phyloP scores from a whole-genome alignment of 2,797 vertebrate species.

The Coreius guichenoti region DNA sequence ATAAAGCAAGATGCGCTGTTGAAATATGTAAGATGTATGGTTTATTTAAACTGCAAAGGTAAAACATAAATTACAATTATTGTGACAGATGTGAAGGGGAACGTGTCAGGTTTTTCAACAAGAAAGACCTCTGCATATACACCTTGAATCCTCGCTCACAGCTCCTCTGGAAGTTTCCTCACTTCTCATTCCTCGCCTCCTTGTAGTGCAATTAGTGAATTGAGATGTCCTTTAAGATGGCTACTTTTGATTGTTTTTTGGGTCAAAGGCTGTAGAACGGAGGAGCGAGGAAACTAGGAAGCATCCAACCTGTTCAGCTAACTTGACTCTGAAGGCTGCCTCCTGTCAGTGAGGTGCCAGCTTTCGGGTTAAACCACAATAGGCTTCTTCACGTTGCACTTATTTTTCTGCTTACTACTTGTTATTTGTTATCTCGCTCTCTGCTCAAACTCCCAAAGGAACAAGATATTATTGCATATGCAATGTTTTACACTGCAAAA shows the following conservation, averaged over 20 bases:
- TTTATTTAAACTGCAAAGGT: too few relatives aligned
- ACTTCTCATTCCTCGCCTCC: too few relatives aligned
- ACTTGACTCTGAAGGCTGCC: constrained; percentile 5
- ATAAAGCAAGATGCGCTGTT: too few relatives aligned
- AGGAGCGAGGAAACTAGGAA: not conserved
- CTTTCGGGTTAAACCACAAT: constrained; percentile 69
- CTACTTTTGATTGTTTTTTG: not conserved
- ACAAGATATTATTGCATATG: constrained; percentile 20
- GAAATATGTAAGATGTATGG: too few relatives aligned
- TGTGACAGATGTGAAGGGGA: too few relatives aligned
- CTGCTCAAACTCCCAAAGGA: constrained; percentile 21
- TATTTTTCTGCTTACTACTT: constrained; percentile 30
- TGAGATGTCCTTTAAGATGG: not conserved
- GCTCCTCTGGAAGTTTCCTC: too few relatives aligned
- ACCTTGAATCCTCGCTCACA: too few relatives aligned
- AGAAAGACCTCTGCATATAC: too few relatives aligned
- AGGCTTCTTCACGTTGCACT: constrained; percentile 70
- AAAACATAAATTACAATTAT: too few relatives aligned
- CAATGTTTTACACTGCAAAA: constrained; percentile 35
- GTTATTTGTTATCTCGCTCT: constrained; percentile 18
- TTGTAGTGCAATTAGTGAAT: not conserved
- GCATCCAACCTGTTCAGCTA: not conserved
- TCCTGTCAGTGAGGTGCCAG: constrained; percentile 10
- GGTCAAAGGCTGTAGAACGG: not conserved
- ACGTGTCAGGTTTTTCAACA: too few relatives aligned